Conservation (phyloP, 1,140 invertebrate genomes). For the Anthonomus grandis region DNA sequence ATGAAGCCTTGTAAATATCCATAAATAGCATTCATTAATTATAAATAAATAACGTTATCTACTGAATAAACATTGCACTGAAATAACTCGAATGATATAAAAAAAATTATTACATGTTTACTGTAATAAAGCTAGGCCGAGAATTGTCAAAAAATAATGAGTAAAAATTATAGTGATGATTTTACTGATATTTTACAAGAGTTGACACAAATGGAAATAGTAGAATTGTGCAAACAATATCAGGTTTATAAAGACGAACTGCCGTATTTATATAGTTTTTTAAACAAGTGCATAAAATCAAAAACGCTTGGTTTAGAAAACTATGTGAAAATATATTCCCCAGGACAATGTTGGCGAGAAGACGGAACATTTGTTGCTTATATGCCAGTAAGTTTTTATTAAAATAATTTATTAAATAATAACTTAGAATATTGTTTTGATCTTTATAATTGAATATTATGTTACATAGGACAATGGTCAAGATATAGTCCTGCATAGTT, state of each 20-base stretch:
- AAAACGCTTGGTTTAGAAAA: not conserved
- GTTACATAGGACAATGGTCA: slow-evolving; percentile 3
- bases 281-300: slow-evolving; percentile 7
- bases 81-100: too few species aligned
- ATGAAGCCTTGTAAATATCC: too few species aligned
- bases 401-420: not conserved
- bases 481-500: slow-evolving; percentile 13
- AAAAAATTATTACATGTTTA: too few species aligned
- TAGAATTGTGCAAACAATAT: slow-evolving; percentile 7
- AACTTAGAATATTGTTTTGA: not conserved
- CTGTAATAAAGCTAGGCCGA: too few species aligned
- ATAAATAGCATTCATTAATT: too few species aligned
- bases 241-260: not conserved
- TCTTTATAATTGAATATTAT: not conserved
- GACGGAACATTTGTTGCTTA: slow-evolving; percentile 16
- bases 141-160: too few species aligned
- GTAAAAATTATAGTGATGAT: too few species aligned
- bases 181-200: too few species aligned
- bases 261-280: slow-evolving; percentile 11
- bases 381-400: slow-evolving; percentile 10
- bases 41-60: too few species aligned
- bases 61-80: too few species aligned
- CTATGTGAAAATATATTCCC: slow-evolving; percentile 4
- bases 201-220: too few species aligned
- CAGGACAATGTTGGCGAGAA: slow-evolving; percentile 7